These are phyloP conservation scores for Formica aserva DNA, from an alignment of 2,888 invertebrate genomes.

Conservation along the genomic window DNA sequence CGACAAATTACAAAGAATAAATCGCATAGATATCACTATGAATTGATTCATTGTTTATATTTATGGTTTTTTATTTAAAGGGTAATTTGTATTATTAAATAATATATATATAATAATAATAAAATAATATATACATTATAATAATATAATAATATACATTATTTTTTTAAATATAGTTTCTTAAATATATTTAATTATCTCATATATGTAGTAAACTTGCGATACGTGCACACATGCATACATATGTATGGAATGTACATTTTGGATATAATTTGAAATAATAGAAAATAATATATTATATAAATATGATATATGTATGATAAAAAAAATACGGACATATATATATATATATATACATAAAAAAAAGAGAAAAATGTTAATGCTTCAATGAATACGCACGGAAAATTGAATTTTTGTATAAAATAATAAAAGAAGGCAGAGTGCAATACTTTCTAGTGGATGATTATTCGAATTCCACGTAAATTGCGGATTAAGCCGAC, in stretches of 20 bases:
- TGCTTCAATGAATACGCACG: not conserved
- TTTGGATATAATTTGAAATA: not conserved
- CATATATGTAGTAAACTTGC: too few relatives aligned
- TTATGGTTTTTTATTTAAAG: not conserved
- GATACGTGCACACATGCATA: too few relatives aligned
- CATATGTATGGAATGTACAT: not conserved
- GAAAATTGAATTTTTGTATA: not conserved
- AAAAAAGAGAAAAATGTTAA: not conserved
- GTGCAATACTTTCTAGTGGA: not conserved
- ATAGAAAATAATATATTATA: not conserved
- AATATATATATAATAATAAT: not conserved
- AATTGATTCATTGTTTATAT: not conserved
- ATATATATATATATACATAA: not conserved
- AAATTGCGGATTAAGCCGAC: constrained; percentile 44
- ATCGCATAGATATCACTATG: not conserved
- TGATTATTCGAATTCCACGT: constrained; percentile 47
- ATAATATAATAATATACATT: too few relatives aligned
- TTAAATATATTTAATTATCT: too few relatives aligned
- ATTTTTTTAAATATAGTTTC: not conserved
- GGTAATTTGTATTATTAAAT: not conserved
- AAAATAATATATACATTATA: too few relatives aligned
- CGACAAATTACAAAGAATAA: not conserved
- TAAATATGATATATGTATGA: not conserved
- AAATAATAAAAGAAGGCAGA: not conserved
- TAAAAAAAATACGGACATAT: not conserved